These are phyloP conservation scores for Discoglossus pictus DNA, from an alignment of 2,797 vertebrate species.

Conservation along the genomic window DNA sequence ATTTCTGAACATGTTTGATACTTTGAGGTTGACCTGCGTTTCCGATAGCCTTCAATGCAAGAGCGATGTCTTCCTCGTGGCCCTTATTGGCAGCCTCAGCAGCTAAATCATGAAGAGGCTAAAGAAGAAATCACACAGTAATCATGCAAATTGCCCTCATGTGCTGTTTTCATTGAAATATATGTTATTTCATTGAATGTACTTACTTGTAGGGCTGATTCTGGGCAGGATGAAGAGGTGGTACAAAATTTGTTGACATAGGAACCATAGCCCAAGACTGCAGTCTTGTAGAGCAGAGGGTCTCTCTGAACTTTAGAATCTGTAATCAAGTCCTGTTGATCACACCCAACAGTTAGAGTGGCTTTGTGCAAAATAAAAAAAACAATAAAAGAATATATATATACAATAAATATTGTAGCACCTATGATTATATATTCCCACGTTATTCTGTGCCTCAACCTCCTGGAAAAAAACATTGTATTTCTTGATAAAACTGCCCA, in stretches of 20 bases:
- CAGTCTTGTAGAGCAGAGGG: conserved; percentile 62
- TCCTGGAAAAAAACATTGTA: too few species aligned
- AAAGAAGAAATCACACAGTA: conserved; percentile 24
- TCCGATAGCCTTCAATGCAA: conserved; percentile 65
- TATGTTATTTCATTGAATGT: too few species aligned
- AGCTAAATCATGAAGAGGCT: conserved; percentile 63
- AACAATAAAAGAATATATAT: too few species aligned
- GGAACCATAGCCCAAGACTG: conserved; percentile 76
- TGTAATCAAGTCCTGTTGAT: conserved; percentile 68
- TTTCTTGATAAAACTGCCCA: too few species aligned
- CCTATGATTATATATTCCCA: too few species aligned
- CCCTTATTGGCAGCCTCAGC: conserved; percentile 58
- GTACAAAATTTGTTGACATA: conserved; percentile 76
- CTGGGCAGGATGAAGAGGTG: conserved; percentile 67
- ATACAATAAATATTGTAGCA: too few species aligned
- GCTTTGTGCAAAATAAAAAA: too few species aligned
- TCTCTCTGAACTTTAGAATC: conserved; percentile 55
- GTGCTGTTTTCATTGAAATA: neutral
- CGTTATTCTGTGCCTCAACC: too few species aligned
- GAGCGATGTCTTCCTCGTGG: conserved; percentile 55
- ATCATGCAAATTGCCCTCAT: neutral
- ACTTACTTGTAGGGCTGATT: conserved; percentile 74
- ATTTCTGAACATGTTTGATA: conserved; percentile 65
- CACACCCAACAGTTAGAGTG: neutral
- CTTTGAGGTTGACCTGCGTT: conserved; percentile 63